These are phyloP conservation scores for Cyanoramphus novaezelandiae DNA, from an alignment of 2,113 vertebrate genomes.

Conservation along the genomic window DNA sequence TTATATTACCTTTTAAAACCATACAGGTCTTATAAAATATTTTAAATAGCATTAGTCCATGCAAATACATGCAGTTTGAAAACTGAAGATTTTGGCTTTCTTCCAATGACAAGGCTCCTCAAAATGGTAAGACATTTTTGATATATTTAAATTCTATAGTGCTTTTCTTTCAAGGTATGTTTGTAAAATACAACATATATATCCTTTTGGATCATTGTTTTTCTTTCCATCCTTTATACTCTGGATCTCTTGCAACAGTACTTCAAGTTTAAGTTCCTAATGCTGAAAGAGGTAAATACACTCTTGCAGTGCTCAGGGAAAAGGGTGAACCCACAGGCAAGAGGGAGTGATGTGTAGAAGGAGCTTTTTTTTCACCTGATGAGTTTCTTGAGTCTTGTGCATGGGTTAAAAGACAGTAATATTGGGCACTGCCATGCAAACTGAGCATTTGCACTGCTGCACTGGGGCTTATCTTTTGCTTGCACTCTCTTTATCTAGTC, in stretches of 20 bases:
- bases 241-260: not conserved
- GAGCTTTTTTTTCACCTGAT: not conserved
- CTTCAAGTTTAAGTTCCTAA: not conserved
- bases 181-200: not conserved
- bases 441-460: too few relatives aligned
- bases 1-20: not conserved
- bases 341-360: not conserved
- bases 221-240: not conserved
- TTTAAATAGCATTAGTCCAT: not conserved
- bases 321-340: not conserved
- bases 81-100: not conserved
- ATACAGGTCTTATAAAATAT: not conserved
- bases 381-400: not conserved
- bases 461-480: not conserved
- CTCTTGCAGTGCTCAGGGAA: not conserved
- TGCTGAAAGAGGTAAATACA: not conserved
- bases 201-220: not conserved
- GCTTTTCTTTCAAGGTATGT: not conserved
- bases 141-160: not conserved
- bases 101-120: fast-evolving
- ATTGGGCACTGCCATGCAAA: not conserved
- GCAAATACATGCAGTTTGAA: not conserved
- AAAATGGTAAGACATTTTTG: not conserved
- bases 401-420: not conserved
- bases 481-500: not conserved